Base-by-base conservation (phyloP, 2,113 vertebrate species). In the Edolisoma coerulescens region DNA sequence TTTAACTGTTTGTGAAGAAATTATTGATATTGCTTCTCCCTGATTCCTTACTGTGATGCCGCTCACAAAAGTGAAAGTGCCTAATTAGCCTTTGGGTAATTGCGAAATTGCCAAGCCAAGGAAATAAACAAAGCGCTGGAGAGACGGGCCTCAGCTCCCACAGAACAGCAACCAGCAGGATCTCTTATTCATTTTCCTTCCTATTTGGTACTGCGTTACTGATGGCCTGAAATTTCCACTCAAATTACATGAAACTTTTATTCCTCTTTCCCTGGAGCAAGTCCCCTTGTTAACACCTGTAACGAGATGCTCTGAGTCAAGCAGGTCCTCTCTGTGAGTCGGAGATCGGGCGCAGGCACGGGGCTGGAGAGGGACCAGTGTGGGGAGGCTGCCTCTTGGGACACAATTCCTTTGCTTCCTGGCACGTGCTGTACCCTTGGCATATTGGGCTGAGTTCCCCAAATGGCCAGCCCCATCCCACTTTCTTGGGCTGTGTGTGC, bases 271-370 rank as follows among this genome's bases (percentile, higher is more conserved):
- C 47, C 21, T 2, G 9, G 23, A 54, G 15, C 35, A 68, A 68
- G 41, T 42, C 16, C 41, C 16, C 13, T 5, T 0, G 0, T 59
- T 70, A 54, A 45, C 54, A 67, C 10, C 61, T 52, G 41, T 35
- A 70, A 54, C 0, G 0, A 77, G 71, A 17, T 41, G 44, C 70
- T 88, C 57, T 37, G 57, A 83, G 42, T 65, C 24, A 37, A 57
- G 73, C 26, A 37, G 18, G 10, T 84, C 49, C 33, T 78, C 23
- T 42, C 60, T 44, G 35, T 24, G 32, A 64, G 61, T 37, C 7
- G 11, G 30, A 61, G 54, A 37, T 33, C 0, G 0, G 26, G 42
- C 0, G 0, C 37, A 59, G 28, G 44, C 30, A 27, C 0, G 0
- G 21, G 37, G 33, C 22, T 50, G 61, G 35, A 79, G 84, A 76